Base-by-base conservation (phyloP, 2,888 invertebrate species). In the Amphiduros pacificus region DNA sequence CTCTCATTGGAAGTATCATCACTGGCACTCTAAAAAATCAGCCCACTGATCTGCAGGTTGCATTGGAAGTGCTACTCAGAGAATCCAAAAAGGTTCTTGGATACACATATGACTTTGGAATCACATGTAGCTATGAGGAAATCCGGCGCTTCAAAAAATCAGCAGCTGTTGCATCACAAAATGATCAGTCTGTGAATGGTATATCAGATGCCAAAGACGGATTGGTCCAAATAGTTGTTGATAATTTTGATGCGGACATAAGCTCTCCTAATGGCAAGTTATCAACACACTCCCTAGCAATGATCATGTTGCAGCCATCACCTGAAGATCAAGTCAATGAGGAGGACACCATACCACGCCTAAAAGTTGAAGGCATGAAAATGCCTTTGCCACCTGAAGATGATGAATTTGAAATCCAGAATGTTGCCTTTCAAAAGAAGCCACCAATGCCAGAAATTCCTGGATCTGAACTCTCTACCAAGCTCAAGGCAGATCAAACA, bases 171-270 rank as follows among this genome's bases (percentile, higher is more conserved):
- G 36, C 36, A 36, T 9, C 36, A 36, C 36, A 36, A 11, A 9
- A 17, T 9, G 36, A 36, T 17, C 17, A 9, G 17, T 11, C 9
- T 11, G 36, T 17, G 9, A 9, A 36, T 36, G 36, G 36, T 11
- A 36, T 36, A 9, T 36, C 36, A 36, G 17, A 36, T 36, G 9
- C 36, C 9, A 17, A 36, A 14, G 9, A 29, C 20, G 55, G 55
- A 20, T n/a, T 55, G 14, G 27, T 55, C 22, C 55, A 36, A 27
- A 14, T 20, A 11, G 26, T 55, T 9, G 55, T 36, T 14, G 55
- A 55, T 36, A 55, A 55, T 36, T 55, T 29, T 36, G 55, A 55
- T 36, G 55, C 55, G 6, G 55, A 55, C 36, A 55, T 55, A 20
- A 24, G 36, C 17, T 36, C 36, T 11, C 36, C 36, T 17, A 36